Conservation (phyloP, 2,113 vertebrate species). For the Taxidea taxus region DNA sequence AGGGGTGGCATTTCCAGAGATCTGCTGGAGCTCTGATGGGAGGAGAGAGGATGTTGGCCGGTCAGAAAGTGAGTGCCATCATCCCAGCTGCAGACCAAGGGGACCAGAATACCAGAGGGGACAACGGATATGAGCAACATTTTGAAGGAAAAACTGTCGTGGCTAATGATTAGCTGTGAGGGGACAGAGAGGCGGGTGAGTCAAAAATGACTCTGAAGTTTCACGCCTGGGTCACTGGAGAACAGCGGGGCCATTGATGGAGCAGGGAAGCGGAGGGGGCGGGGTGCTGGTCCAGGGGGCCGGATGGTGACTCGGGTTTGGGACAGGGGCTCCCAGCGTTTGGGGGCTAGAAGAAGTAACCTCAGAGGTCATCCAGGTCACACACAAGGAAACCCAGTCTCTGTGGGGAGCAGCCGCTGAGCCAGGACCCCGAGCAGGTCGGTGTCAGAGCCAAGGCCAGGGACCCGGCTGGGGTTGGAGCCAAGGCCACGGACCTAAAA, state of each 20-base stretch:
- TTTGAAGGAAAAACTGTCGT: neutral
- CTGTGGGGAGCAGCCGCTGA: fast-evolving
- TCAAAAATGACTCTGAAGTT: slow-evolving; percentile 29
- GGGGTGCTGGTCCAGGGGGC: neutral
- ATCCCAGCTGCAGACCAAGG: neutral
- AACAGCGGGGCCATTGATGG: slow-evolving; percentile 55
- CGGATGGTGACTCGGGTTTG: neutral
- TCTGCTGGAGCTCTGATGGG: fast-evolving
- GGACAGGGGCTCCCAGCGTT: neutral
- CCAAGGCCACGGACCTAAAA: neutral
- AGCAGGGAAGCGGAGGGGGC: neutral
- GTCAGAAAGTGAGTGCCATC: neutral
- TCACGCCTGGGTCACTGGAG: slow-evolving; percentile 26
- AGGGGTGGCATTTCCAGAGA: fast-evolving
- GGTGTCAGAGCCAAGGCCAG: neutral
- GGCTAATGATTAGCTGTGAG: neutral
- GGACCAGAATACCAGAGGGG: neutral
- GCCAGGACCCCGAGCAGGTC: neutral
- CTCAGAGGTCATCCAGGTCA: neutral
- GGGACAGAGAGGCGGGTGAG: neutral
- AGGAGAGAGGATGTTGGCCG: neutral
- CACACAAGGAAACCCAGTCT: neutral
- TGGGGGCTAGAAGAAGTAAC: neutral
- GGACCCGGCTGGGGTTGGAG: neutral
- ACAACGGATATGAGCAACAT: neutral